Conservation (phyloP, 2,888 invertebrate species). For the Ferdinandea cuprea region DNA sequence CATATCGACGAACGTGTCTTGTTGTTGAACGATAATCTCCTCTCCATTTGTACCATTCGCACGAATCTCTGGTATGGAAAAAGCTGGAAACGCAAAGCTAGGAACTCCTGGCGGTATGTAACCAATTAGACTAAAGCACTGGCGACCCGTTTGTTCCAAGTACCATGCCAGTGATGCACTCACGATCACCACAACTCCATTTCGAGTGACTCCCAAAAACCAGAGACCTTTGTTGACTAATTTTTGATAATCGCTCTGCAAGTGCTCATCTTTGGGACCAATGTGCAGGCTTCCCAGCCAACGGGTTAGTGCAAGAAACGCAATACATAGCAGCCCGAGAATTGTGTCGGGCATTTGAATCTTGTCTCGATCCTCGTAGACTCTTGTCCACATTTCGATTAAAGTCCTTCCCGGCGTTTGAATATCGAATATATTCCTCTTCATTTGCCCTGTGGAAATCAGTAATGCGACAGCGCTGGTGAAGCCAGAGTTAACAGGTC, state of each 20-base stretch:
- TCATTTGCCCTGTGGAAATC: conserved; percentile 93
- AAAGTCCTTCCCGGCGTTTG: conserved; percentile 89
- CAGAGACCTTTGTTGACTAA: conserved; percentile 87
- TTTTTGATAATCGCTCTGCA: conserved; percentile 83
- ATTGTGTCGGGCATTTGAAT: conserved; percentile 89
- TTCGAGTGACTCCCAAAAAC: conserved; percentile 90
- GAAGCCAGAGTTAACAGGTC: conserved; percentile 94
- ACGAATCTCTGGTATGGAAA: conserved; percentile 84
- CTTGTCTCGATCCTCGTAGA: conserved; percentile 87
- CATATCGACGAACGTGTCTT: conserved; percentile 87
- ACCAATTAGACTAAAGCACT: conserved; percentile 87
- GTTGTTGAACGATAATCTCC: conserved; percentile 75
- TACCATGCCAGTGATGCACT: conserved; percentile 87
- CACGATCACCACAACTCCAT: conserved; percentile 90
- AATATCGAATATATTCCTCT: conserved; percentile 89
- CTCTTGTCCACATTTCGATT: conserved; percentile 90
- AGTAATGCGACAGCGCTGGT: conserved; percentile 95
- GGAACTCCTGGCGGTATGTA: conserved; percentile 90
- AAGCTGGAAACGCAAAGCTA: conserved; percentile 86
- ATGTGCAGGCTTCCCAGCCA: conserved; percentile 88
- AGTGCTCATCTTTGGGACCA: conserved; percentile 84
- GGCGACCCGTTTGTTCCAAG: conserved; percentile 84
- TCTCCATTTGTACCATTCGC: conserved; percentile 77
- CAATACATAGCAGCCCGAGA: conserved; percentile 89
- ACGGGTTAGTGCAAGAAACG: conserved; percentile 88